Evolutionary conservation across 2,888 invertebrate genomes (phyloP).

Genomic region (Macropis europaea): DNA sequence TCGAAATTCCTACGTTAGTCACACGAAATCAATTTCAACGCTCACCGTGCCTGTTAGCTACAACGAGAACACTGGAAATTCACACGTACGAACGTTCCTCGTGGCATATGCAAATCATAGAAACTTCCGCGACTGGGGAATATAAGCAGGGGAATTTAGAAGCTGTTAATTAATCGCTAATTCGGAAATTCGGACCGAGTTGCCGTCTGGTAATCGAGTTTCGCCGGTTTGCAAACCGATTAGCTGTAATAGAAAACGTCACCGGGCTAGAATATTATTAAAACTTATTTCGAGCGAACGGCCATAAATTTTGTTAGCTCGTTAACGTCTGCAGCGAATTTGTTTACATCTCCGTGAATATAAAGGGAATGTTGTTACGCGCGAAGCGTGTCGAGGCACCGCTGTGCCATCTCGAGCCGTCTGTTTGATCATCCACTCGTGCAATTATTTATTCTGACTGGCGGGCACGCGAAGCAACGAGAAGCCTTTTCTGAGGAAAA

Average conservation of each 20-base stretch:
- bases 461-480: neutral
- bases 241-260: neutral
- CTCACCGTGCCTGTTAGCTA: too few relatives aligned
- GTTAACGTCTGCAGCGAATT: too few relatives aligned
- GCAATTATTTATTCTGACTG: slow-evolving; percentile 44
- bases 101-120: slow-evolving; percentile 9
- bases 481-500: slow-evolving; percentile 10
- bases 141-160: too few relatives aligned
- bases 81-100: too few relatives aligned
- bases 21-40: too few relatives aligned
- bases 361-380: too few relatives aligned
- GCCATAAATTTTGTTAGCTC: too few relatives aligned
- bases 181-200: slow-evolving; percentile 15
- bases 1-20: too few relatives aligned
- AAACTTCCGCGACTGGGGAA: slow-evolving; percentile 3
- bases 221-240: slow-evolving; percentile 2
- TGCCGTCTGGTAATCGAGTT: slow-evolving; percentile 14
- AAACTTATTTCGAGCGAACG: too few relatives aligned
- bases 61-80: too few relatives aligned
- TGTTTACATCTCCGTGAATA: too few relatives aligned
- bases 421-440: slow-evolving; percentile 29
- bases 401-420: neutral
- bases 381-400: neutral
- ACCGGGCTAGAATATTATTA: too few relatives aligned
- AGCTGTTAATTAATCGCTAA: slow-evolving; percentile 35